Evolutionary conservation across 2,888 invertebrate species (phyloP), one percentile per base, ranked within the genome.

Genomic region (Trypoxylon attenuatum): DNA sequence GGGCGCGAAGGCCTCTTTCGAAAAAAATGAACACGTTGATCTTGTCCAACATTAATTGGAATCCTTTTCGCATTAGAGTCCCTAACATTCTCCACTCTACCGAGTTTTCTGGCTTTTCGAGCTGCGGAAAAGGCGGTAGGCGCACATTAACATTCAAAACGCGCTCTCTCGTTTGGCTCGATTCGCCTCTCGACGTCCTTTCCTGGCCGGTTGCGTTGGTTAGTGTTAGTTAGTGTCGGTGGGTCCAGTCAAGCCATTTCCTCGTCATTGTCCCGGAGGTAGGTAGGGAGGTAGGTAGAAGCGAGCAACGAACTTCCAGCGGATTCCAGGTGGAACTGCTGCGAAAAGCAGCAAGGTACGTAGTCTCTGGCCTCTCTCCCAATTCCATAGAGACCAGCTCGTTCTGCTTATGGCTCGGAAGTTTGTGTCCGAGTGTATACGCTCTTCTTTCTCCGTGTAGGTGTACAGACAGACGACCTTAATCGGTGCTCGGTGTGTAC

Each of bases 341-440:
- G 49, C 39, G 53, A 41, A 62, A 60, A 58, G 50, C 51, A 42
- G 60, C n/a, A n/a, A n/a, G n/a, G n/a, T n/a, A n/a, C 54, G 42
- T 39, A 8, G 46, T 38, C 41, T 55, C 33, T 23, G 43, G 41
- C 61, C 59, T 68, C 66, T 45, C 63, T 59, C 58, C 69, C 68
- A 70, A 70, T 64, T 68, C 70, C 70, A 64, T 64, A 50, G 55
- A 58, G 64, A 43, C 58, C 27, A 27, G 63, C 50, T 63, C 56
- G 52, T 55, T 58, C 54, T 43, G 55, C 67, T 54, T 50, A 33
- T 41, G 33, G 49, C 29, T 29, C 38, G 46, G n/a, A 56, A 63
- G 43, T 63, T 39, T 54, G 56, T 53, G 62, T 38, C 8, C 25
- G 46, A 29, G 45, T 10, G 39, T 29, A 46, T 21, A 15, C 16